phyloP scores from a whole-genome alignment of 2,113 vertebrate genomes.

The Penelope pileata region DNA sequence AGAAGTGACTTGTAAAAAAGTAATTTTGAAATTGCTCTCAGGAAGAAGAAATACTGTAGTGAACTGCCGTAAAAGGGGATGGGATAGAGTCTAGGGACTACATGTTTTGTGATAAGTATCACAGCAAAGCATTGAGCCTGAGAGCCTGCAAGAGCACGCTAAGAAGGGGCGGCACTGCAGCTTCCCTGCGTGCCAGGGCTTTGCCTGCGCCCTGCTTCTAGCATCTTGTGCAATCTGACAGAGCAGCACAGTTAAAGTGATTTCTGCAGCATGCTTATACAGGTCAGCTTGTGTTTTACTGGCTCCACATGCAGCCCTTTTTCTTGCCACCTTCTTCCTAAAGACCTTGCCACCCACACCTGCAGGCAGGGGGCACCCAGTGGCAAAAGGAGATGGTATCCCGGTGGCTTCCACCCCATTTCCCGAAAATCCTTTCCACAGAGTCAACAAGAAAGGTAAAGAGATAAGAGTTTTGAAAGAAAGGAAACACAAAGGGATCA shows the following conservation, averaged over 20 bases:
- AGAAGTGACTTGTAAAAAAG: background rate
- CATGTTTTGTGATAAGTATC: background rate
- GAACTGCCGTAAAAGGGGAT: background rate
- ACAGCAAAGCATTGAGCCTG: background rate
- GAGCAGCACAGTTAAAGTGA: background rate
- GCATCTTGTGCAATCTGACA: background rate
- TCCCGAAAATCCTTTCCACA: background rate
- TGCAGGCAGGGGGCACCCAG: background rate
- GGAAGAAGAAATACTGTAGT: background rate
- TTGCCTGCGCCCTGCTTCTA: background rate
- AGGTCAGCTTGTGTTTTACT: accelerated
- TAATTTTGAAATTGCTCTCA: background rate
- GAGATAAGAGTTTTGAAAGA: background rate
- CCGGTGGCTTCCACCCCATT: background rate
- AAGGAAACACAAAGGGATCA: background rate
- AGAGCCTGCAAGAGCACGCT: background rate
- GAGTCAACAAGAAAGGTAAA: background rate
- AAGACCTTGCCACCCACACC: background rate
- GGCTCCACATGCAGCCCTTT: background rate
- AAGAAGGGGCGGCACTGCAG: background rate
- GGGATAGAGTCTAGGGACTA: background rate
- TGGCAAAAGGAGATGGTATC: background rate
- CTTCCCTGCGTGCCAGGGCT: background rate
- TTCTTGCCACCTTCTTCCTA: background rate
- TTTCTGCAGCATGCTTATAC: background rate